These are phyloP conservation scores for Morpho achilles DNA, from an alignment of 2,888 invertebrate genomes.

Conservation along the genomic window DNA sequence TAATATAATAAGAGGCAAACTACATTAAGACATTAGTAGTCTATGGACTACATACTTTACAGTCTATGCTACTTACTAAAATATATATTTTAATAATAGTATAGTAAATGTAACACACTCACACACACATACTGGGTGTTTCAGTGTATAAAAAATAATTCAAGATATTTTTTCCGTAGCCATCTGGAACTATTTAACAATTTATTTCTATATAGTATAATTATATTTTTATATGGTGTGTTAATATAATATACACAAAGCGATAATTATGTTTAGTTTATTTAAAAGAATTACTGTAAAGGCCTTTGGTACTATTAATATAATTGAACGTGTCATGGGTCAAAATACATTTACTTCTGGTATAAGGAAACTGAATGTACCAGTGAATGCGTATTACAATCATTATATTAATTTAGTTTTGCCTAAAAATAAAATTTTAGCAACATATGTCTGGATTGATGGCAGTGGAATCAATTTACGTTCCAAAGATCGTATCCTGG, in stretches of 20 bases:
- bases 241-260: background rate
- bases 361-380: slow-evolving; percentile 32
- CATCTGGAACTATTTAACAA: slow-evolving; percentile 1
- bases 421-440: slow-evolving; percentile 79
- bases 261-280: slow-evolving; percentile 9
- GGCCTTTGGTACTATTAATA: background rate
- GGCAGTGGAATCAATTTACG: slow-evolving; percentile 86
- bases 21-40: no score
- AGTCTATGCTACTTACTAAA: no score
- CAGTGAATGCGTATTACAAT: slow-evolving; percentile 43
- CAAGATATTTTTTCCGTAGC: background rate
- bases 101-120: no score
- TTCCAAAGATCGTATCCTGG: slow-evolving; percentile 83
- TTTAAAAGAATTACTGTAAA: slow-evolving; percentile 3
- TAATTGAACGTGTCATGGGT: slow-evolving; percentile 11
- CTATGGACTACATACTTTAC: no score
- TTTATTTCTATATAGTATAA: background rate
- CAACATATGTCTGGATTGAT: slow-evolving; percentile 89
- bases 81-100: no score
- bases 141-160: no score
- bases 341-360: slow-evolving; percentile 33
- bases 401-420: slow-evolving; percentile 67
- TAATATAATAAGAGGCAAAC: no score
- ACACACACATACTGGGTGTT: no score
- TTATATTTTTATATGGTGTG: background rate